Evolutionary conservation across 1,140 invertebrate genomes (phyloP).

Genomic region (Eupeodes corollae): DNA sequence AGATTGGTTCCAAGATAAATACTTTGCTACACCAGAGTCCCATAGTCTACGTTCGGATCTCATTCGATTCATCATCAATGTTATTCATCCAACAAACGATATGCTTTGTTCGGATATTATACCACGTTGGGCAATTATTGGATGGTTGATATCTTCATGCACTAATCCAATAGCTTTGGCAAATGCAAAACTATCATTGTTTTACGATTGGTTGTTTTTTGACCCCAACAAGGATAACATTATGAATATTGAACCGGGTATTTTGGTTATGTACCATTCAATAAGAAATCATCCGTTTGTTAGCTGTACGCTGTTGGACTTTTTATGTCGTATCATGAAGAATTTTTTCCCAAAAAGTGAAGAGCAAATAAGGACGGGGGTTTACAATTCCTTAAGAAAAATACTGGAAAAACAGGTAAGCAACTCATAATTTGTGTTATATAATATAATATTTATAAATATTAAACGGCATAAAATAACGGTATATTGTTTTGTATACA

Average conservation of each 20-base stretch:
- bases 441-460: too few species aligned
- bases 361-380: constrained; percentile 77
- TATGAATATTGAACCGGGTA: constrained; percentile 98
- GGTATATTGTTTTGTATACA: too few species aligned
- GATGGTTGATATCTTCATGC: constrained; percentile 93
- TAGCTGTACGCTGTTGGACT: constrained; percentile 88
- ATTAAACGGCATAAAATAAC: too few species aligned
- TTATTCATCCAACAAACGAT: constrained; percentile 97
- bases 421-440: not conserved
- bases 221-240: constrained; percentile 94
- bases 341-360: constrained; percentile 80
- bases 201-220: constrained; percentile 97
- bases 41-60: constrained; percentile 90
- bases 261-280: constrained; percentile 95
- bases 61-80: constrained; percentile 93
- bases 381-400: constrained; percentile 82
- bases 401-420: constrained; percentile 87
- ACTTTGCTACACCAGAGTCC: constrained; percentile 92
- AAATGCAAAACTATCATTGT: constrained; percentile 90
- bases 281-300: constrained; percentile 92
- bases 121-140: constrained; percentile 95
- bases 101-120: constrained; percentile 95
- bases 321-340: constrained; percentile 89
- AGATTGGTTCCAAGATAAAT: constrained; percentile 97
- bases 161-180: constrained; percentile 87